Evolutionary conservation across 2,797 vertebrate genomes (phyloP), one percentile per base, ranked within the genome.

Genomic region (Anabacerthia variegaticeps): DNA sequence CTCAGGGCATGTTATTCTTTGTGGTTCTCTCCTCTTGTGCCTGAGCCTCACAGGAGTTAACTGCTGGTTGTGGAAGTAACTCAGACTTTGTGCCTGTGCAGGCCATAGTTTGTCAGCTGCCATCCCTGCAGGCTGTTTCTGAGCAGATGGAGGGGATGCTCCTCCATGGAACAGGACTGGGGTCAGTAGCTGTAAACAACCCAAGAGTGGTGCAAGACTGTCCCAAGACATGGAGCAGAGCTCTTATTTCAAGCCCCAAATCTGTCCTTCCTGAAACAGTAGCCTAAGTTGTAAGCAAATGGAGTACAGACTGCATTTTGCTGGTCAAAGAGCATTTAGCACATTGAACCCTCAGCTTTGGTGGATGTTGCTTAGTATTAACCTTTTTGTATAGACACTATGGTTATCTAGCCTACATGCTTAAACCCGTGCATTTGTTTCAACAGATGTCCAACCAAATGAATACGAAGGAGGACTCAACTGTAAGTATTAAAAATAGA

Each of bases 401-500:
- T 39, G 8, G 6, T 77, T 72, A 26, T 22, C 20, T 63, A 7
- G 49, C 24, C 37, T 20, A 26, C 14, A 5, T 32, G 24, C 39
- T 91, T 67, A 83, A 91, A 93, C 27, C 7, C n/a, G 20, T 59
- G 19, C 16, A 26, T 89, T 93, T 95, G 18, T 95, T 94, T 79
- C 71, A 81, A 76, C 79, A 97, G 95, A 62, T 91, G 91, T 89
- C 34, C 87, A 51, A 6, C 26, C 9, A 75, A 55, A 39, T 13
- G 87, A 93, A 75, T 51, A 86, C 13, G 39, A 17, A n/a, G 79
- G 22, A 88, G 73, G 12, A 90, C 14, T n/a, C 41, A 71, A 36
- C 51, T 55, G 93, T 94, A 86, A 95, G 93, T 94, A 73, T 66
- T 75, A 66, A 77, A 80, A 89, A 74, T 18, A 34, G 2, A 3